Percentiles rank a stretch among this genome's conserved stretches.
Conservation (phyloP, 2,113 vertebrate species). For the Plotosus lineatus region DNA sequence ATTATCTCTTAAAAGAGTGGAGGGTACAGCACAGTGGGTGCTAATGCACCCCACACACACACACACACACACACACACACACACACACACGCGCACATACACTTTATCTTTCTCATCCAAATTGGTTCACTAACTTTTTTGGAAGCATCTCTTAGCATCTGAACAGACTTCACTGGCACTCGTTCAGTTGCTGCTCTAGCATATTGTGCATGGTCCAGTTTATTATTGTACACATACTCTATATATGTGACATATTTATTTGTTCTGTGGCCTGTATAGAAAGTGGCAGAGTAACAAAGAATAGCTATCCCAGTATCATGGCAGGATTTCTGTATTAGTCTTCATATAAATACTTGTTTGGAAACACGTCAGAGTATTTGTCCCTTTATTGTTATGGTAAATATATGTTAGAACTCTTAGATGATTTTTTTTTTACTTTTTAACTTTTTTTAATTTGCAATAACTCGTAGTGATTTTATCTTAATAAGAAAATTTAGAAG, state of each 20-base stretch:
- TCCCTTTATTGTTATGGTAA: too few species aligned
- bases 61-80: too few species aligned
- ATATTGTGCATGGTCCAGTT: not conserved
- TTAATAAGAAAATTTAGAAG: too few species aligned
- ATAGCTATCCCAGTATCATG: too few species aligned
- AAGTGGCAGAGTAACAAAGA: not conserved
- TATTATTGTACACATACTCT: not conserved
- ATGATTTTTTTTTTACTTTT: too few species aligned
- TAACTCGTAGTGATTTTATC: too few species aligned
- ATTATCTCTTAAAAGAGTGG: constrained; percentile 3
- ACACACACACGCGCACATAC: too few species aligned
- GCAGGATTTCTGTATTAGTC: too few species aligned
- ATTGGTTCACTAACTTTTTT: not conserved
- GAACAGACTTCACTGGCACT: not conserved
- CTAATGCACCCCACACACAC: not conserved
- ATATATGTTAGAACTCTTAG: too few species aligned
- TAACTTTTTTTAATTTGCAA: too few species aligned
- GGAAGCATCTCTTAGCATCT: constrained; percentile 31
- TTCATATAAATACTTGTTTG: too few species aligned
- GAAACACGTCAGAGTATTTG: too few species aligned
- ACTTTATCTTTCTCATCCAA: not conserved
- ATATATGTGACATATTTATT: not conserved
- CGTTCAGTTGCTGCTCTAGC: not conserved
- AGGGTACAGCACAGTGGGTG: not conserved
- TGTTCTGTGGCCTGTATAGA: not conserved